phyloP scores from a whole-genome alignment of 2,797 vertebrate species.

The Halcyon chelicuti region DNA sequence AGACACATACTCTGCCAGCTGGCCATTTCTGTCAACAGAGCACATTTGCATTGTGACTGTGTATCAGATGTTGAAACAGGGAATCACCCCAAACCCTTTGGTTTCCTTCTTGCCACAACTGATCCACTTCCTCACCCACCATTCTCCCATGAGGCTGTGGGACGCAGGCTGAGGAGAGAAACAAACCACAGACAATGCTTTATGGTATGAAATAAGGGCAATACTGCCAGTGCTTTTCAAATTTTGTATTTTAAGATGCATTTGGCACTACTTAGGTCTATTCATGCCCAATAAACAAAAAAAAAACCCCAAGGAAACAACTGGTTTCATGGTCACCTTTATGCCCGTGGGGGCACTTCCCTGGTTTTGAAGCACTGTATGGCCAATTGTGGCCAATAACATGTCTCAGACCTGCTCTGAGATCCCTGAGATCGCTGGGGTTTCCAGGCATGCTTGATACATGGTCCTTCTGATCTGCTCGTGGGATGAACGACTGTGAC shows the following conservation, averaged over 20 bases:
- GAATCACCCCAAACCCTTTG: not conserved
- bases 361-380: not conserved
- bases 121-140: not conserved
- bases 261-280: accelerated
- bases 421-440: not conserved
- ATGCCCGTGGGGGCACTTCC: accelerated
- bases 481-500: not conserved
- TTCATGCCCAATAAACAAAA: not conserved
- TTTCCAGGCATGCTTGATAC: not conserved
- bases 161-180: not conserved
- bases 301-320: not conserved
- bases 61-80: not conserved
- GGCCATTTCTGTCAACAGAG: not conserved
- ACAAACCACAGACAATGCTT: not conserved
- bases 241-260: not conserved
- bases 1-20: slow-evolving; percentile 32
- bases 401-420: not conserved
- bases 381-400: not conserved
- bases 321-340: not conserved
- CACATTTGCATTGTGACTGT: not conserved
- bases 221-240: not conserved
- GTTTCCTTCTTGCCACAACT: accelerated
- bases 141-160: not conserved
- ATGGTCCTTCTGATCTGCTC: not conserved
- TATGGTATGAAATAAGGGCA: not conserved